Evolutionary conservation across 2,113 vertebrate genomes (phyloP).

Genomic region (Pelecanoides urinatrix): DNA sequence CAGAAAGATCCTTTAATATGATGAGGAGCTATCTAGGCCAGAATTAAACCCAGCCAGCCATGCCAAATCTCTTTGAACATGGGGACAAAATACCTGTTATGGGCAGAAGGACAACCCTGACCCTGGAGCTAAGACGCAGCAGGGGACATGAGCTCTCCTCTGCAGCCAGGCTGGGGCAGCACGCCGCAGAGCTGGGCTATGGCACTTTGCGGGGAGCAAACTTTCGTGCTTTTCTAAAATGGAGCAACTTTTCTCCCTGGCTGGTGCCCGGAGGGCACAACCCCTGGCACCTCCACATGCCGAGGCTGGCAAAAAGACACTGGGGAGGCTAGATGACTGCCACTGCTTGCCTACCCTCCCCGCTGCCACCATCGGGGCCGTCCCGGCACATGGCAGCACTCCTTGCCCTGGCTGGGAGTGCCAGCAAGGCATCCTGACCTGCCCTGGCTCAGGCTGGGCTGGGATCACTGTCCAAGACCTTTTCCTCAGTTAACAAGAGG

Average conservation of each 20-base stretch:
- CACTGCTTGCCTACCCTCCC: neutral
- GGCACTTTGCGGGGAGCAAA: neutral
- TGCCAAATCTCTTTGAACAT: neutral
- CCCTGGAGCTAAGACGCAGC: neutral
- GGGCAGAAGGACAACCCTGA: neutral
- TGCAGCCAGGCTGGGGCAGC: neutral
- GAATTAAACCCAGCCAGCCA: neutral
- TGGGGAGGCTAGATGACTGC: neutral
- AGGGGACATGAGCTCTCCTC: accelerated
- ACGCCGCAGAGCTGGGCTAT: neutral
- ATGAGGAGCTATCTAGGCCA: neutral
- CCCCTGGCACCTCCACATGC: neutral
- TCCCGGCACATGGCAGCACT: neutral
- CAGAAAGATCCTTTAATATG: neutral
- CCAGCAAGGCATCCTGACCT: neutral
- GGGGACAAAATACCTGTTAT: neutral
- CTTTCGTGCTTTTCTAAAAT: neutral
- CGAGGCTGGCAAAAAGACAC: neutral
- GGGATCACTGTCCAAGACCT: neutral
- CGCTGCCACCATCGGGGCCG: accelerated
- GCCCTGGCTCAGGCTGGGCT: neutral
- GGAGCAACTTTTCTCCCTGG: neutral
- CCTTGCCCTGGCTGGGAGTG: neutral
- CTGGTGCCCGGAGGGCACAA: neutral
- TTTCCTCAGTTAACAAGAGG: neutral